phyloP scores from a whole-genome alignment of 2,113 vertebrate species.

The Pavo muticus region DNA sequence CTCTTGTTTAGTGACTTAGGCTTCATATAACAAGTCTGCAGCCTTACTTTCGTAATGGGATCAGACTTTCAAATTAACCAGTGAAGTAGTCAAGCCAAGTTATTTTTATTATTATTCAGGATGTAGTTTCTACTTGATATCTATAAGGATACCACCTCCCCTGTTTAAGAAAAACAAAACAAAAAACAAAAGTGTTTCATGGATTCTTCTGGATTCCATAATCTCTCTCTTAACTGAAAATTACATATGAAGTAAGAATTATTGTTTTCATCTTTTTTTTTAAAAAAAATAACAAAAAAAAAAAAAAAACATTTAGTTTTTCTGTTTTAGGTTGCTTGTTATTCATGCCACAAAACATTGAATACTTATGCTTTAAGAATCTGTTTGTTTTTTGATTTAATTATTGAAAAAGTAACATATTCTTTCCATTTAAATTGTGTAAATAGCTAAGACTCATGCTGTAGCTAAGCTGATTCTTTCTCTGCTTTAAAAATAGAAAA shows the following conservation, averaged over 20 bases:
- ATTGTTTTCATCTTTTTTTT: neutral
- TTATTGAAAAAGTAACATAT: constrained; percentile 17
- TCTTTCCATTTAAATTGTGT: constrained; percentile 40
- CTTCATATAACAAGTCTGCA: neutral
- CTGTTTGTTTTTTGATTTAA: neutral
- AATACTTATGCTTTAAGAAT: neutral
- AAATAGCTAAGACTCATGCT: constrained; percentile 72
- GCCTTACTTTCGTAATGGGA: neutral
- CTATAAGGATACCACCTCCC: neutral
- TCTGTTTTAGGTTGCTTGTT: neutral
- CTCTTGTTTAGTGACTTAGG: neutral
- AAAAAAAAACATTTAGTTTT: neutral
- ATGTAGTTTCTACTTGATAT: neutral
- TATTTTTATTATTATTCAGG: neutral
- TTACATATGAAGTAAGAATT: neutral
- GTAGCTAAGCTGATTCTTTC: constrained; percentile 79
- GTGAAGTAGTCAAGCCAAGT: neutral
- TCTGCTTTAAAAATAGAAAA: constrained; percentile 94
- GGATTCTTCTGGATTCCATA: constrained; percentile 7
- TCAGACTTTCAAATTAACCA: neutral
- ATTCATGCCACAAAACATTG: neutral
- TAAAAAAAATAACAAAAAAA: no score
- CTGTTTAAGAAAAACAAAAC: neutral
- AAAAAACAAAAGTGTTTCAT: neutral
- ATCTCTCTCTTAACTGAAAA: constrained; percentile 4